Evolutionary conservation across 2,888 invertebrate species (phyloP), one percentile per base, ranked within the genome.

Genomic region (Peribatodes rhomboidaria): DNA sequence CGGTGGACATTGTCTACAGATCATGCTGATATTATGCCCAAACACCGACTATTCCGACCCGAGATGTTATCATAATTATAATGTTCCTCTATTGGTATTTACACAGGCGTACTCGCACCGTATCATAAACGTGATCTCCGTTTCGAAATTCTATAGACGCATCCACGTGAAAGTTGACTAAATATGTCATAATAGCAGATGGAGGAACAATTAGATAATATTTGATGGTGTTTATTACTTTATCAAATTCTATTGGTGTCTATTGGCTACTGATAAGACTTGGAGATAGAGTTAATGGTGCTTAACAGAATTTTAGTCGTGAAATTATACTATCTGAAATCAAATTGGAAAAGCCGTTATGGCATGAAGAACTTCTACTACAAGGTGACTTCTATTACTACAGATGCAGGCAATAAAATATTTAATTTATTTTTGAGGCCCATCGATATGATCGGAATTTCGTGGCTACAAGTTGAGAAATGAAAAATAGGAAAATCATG

Each of bases 31-130:
- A 86, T 81, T 82, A 80, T 79, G 81, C 77, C 86, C 88, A 89
- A 89, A 90, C 90, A 89, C 86, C 83, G 82, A 84, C 57, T 47
- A 18, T 16, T 13, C 11, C 4, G 14, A 80, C 80, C 74, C 75
- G 79, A 86, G 90, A 92, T 92, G 78, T 74, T 91, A 92, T 92
- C 92, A 77, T 84, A 87, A 89, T 92, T 91, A 91, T 92, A 90
- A 92, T 87, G 90, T 86, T 87, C 82, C 84, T 87, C 86, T 90
- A 90, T 89, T 88, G 87, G 84, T 91, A 88, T 91, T 91, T 90
- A 91, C 90, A 85, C 83, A 78, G 82, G 69, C 63, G 69, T 71
- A 70, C 69, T 68, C 58, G 54, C 57, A 61, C 49, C 50, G 39
- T 71, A 73, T 73, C 73, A 59, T 65, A 31, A 60, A 73, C 65